Conservation (phyloP, 2,888 invertebrate species). For the Caenorhabditis sp. region DNA sequence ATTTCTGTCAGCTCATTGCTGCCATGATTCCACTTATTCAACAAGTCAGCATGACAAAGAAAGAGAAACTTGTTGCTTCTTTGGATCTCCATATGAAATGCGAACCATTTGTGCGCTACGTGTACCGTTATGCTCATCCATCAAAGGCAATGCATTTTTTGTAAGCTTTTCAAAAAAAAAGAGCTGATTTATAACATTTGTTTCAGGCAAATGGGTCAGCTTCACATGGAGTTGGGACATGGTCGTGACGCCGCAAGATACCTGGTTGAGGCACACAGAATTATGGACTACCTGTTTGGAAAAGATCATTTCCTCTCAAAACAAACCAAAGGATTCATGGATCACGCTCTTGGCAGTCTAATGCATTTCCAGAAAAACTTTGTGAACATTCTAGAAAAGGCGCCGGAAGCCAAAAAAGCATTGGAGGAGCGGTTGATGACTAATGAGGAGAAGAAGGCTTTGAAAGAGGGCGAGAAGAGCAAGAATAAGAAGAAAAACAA, state of each 20-base stretch:
- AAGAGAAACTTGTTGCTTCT: constrained; percentile 39
- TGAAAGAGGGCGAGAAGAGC: constrained; percentile 43
- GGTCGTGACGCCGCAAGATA: constrained; percentile 60
- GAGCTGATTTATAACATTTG: no score
- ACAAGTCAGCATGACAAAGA: constrained; percentile 50
- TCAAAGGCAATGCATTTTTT: constrained; percentile 62
- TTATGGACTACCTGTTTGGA: constrained; percentile 66
- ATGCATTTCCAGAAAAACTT: constrained; percentile 53
- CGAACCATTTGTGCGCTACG: constrained; percentile 63
- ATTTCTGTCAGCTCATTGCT: constrained; percentile 60
- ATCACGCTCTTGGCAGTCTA: constrained; percentile 36
- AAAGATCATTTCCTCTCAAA: constrained; percentile 38
- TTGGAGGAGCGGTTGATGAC: constrained; percentile 50
- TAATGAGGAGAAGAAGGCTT: constrained; percentile 42
- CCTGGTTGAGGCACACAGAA: constrained; percentile 59
- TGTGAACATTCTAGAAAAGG: constrained; percentile 51
- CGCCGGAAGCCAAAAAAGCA: constrained; percentile 53
- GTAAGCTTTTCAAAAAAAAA: constrained; percentile 28
- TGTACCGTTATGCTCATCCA: constrained; percentile 64
- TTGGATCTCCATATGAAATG: constrained; percentile 58
- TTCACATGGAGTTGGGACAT: constrained; percentile 48
- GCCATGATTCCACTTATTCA: constrained; percentile 57
- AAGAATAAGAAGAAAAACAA: constrained; percentile 51
- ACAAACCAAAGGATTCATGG: constrained; percentile 58
- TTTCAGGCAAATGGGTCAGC: constrained; percentile 58